Evolutionary conservation across 1,140 invertebrate species (phyloP).

Genomic region (Tetramorium alpestre): DNA sequence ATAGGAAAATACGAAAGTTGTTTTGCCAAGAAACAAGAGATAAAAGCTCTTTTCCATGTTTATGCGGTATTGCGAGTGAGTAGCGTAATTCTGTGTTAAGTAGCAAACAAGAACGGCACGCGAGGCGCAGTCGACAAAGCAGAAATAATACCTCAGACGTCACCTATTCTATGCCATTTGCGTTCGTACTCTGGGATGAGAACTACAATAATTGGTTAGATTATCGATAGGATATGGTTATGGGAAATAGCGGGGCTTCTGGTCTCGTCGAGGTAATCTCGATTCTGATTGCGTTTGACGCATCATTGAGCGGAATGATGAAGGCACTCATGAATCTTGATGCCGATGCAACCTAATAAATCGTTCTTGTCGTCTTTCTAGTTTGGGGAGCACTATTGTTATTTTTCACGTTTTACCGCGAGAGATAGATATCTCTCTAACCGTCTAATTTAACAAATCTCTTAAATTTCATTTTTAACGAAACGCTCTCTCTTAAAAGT

Average conservation of each 20-base stretch:
- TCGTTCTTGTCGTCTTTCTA: constrained; percentile 64
- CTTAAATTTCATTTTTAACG: not conserved
- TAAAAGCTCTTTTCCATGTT: not conserved
- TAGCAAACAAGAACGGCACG: constrained; percentile 49
- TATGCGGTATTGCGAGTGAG: not conserved
- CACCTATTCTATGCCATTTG: constrained; percentile 53
- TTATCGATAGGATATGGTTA: constrained; percentile 80
- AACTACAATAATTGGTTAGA: constrained; percentile 81
- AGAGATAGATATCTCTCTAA: not conserved
- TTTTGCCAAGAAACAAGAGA: not conserved
- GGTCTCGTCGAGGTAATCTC: constrained; percentile 77
- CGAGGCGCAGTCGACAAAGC: constrained; percentile 62
- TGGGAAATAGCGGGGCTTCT: constrained; percentile 74
- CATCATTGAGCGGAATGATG: constrained; percentile 82
- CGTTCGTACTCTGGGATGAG: constrained; percentile 56
- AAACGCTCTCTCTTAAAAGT: not conserved
- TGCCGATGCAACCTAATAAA: constrained; percentile 58
- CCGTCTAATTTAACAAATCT: not conserved
- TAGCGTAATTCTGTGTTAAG: constrained; percentile 43
- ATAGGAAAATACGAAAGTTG: not conserved
- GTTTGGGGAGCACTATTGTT: constrained; percentile 49
- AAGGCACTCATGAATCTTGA: constrained; percentile 72
- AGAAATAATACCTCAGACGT: constrained; percentile 73
- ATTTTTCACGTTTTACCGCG: constrained; percentile 53
- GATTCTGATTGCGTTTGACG: constrained; percentile 81